A percentile compares a stretch with the other conserved stretches of the same genome.
phyloP scores from a whole-genome alignment of 2,113 vertebrate genomes.

The Microcebus ravelobensis region DNA sequence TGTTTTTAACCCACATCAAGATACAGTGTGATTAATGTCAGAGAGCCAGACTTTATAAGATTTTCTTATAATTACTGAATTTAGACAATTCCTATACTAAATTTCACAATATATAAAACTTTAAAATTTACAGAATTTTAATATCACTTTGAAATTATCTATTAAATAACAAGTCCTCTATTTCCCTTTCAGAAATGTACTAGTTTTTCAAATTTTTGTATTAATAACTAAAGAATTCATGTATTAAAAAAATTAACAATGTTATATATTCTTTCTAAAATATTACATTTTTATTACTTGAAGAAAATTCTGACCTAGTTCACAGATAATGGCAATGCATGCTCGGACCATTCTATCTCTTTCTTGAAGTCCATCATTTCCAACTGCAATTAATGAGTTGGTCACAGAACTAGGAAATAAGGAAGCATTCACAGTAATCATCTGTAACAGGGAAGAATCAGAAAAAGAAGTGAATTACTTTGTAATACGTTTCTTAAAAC shows the following conservation, averaged over 20 bases:
- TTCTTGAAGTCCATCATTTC: slow-evolving; percentile 98
- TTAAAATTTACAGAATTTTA: slow-evolving; percentile 19
- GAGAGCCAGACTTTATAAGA: neutral
- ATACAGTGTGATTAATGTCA: neutral
- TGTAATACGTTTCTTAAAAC: slow-evolving; percentile 35
- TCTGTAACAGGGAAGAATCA: slow-evolving; percentile 85
- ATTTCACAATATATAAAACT: slow-evolving; percentile 32
- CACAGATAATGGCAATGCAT: slow-evolving; percentile 98
- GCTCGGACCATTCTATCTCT: slow-evolving; percentile 98
- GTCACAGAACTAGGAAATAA: slow-evolving; percentile 97
- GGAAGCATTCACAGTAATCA: slow-evolving; percentile 99
- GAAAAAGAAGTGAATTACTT: slow-evolving; percentile 62
- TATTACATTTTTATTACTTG: neutral
- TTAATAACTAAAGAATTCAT: neutral
- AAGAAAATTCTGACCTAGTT: slow-evolving; percentile 91
- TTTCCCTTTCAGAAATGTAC: neutral
- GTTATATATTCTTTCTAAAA: neutral
- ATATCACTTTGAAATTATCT: neutral
- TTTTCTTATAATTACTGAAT: slow-evolving; percentile 11
- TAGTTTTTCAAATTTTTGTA: neutral
- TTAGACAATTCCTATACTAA: neutral
- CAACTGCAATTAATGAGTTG: slow-evolving; percentile 98
- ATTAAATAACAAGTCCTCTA: slow-evolving; percentile 5
- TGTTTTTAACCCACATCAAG: slow-evolving; percentile 32
- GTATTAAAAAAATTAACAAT: slow-evolving; percentile 32